phyloP scores from a whole-genome alignment of 2,888 invertebrate species.

The Epinotia brunnichana region DNA sequence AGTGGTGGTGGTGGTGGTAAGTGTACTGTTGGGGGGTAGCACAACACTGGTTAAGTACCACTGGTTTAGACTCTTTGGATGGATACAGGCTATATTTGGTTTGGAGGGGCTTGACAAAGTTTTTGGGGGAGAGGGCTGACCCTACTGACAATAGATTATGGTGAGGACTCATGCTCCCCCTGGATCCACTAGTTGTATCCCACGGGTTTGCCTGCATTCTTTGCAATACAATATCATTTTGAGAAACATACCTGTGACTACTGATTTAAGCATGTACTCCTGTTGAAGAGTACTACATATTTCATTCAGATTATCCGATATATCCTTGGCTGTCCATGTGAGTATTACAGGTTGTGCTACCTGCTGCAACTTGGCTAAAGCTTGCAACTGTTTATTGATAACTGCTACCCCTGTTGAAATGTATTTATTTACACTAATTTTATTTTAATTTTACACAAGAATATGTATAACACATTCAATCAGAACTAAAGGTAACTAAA shows the following conservation, averaged over 20 bases:
- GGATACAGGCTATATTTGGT: no score
- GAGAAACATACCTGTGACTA: constrained; percentile 63
- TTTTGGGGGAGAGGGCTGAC: not conserved
- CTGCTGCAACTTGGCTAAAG: constrained; percentile 64
- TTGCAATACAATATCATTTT: no score
- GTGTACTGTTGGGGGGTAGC: no score
- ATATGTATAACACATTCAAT: not conserved
- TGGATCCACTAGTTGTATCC: no score
- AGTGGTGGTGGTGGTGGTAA: no score
- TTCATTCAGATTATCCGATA: constrained; percentile 60
- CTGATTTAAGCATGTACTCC: constrained; percentile 66
- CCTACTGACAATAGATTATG: no score
- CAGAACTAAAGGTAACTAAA: no score
- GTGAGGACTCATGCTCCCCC: no score
- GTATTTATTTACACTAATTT: not conserved
- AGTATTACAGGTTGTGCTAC: constrained; percentile 64
- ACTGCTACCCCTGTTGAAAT: constrained; percentile 59
- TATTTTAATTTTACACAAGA: not conserved
- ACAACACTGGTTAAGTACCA: no score
- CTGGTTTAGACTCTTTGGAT: no score
- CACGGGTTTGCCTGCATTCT: no score
- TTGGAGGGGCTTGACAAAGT: no score
- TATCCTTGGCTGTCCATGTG: constrained; percentile 68
- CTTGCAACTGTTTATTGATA: constrained; percentile 63
- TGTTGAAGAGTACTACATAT: constrained; percentile 58